A percentile compares a stretch with the other conserved stretches of the same genome.
These are phyloP conservation scores for Pristionchus entomophagus DNA, from an alignment of 2,888 invertebrate species.

Conservation along the genomic window DNA sequence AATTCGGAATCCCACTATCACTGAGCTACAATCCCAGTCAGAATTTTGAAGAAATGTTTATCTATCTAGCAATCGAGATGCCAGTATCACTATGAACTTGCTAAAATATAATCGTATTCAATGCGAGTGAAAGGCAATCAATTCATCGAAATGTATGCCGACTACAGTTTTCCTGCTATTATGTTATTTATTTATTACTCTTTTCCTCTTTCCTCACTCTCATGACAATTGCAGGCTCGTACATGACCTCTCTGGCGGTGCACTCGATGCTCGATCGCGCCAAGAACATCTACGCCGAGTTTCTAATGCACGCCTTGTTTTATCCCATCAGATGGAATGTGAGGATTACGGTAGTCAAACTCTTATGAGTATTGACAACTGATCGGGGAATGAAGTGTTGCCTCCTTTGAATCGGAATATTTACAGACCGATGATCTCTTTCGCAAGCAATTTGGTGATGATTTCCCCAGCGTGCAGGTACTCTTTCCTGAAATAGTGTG, in stretches of 20 bases:
- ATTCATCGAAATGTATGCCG: too few relatives aligned
- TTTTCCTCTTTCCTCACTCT: too few relatives aligned
- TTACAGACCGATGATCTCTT: background rate
- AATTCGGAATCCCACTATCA: constrained; percentile 8
- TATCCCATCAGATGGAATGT: constrained; percentile 9
- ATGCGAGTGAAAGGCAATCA: too few relatives aligned
- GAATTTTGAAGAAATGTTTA: background rate
- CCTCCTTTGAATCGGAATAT: background rate
- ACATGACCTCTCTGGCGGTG: background rate
- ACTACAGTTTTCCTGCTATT: too few relatives aligned
- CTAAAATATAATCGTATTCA: too few relatives aligned
- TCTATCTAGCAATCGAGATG: too few relatives aligned
- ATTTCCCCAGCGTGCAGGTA: constrained; percentile 1
- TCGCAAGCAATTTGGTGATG: background rate
- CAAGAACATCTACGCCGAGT: constrained; percentile 20
- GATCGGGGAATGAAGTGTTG: too few relatives aligned
- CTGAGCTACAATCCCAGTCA: constrained; percentile 32
- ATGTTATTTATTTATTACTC: too few relatives aligned
- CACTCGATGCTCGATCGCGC: constrained; percentile 15
- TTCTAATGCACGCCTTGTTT: constrained; percentile 8
- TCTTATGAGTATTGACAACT: background rate
- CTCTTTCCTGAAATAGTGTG: too few relatives aligned
- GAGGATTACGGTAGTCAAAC: background rate
- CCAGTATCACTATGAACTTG: too few relatives aligned
- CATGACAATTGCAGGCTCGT: too few relatives aligned